phyloP scores from a whole-genome alignment of 2,797 vertebrate genomes.

The Crax fasciolata region DNA sequence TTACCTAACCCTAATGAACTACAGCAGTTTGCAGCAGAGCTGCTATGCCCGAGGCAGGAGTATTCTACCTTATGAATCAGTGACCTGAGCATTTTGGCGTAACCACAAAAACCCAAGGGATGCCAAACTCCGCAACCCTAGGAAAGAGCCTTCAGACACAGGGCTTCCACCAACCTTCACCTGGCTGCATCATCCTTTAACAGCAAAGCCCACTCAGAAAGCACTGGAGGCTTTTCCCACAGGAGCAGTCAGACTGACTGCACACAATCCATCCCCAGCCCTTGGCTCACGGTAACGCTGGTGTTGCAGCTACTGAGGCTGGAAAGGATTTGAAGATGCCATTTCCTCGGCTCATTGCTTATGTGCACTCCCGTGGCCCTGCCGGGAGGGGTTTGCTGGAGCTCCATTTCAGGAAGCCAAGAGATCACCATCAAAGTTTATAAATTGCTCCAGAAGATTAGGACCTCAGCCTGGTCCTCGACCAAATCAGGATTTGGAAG shows the following conservation, averaged over 20 bases:
- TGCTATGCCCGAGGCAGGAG: background rate
- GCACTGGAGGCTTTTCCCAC: background rate
- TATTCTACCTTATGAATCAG: background rate
- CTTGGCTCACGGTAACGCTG: background rate
- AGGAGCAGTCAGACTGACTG: constrained; percentile 43
- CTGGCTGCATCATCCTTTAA: background rate
- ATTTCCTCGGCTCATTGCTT: background rate
- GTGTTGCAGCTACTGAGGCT: constrained; percentile 54
- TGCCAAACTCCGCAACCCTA: accelerated
- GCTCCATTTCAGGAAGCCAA: background rate
- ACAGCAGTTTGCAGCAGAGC: constrained; percentile 13
- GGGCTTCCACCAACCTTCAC: background rate
- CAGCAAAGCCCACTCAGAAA: background rate
- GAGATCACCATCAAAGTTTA: background rate
- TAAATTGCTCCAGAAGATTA: background rate
- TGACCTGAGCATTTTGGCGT: background rate
- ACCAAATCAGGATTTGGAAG: background rate
- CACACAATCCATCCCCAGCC: constrained; percentile 23
- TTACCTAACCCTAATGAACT: constrained; percentile 46
- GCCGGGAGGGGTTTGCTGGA: background rate
- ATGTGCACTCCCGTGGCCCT: background rate
- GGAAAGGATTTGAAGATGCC: background rate
- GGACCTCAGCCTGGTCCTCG: background rate
- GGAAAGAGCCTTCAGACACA: background rate
- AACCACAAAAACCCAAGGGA: background rate